A percentile compares a stretch with the other conserved stretches of the same genome.
Evolutionary conservation across 2,888 invertebrate genomes (phyloP).

Genomic region (Ichneumoninae sp.): DNA sequence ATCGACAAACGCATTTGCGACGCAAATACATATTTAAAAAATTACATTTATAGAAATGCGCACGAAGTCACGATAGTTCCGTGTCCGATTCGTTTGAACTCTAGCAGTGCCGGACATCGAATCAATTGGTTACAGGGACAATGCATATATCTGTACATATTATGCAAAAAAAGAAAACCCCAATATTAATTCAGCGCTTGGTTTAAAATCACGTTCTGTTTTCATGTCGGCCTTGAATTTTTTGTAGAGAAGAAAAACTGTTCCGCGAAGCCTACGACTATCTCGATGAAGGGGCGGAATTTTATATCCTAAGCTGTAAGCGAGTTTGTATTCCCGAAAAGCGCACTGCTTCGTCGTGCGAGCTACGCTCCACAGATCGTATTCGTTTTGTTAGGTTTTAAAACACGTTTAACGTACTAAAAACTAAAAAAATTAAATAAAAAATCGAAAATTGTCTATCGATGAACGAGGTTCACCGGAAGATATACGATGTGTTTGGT

Average conservation of each 20-base stretch:
- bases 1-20: slow-evolving; percentile 12
- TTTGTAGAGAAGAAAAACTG: slow-evolving; percentile 1
- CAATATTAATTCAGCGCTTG: not conserved
- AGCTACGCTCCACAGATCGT: slow-evolving; percentile 23
- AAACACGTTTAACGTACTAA: slow-evolving; percentile 42
- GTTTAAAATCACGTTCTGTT: not conserved
- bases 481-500: slow-evolving; percentile 38
- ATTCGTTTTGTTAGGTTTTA: slow-evolving; percentile 38
- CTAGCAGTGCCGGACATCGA: not conserved
- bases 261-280: slow-evolving; percentile 13
- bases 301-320: slow-evolving; percentile 15
- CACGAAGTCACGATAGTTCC: slow-evolving; percentile 43
- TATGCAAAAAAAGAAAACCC: slow-evolving; percentile 17
- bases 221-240: slow-evolving; percentile 33
- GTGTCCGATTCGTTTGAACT: slow-evolving; percentile 32
- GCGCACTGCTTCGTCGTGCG: slow-evolving; percentile 30
- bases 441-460: not conserved
- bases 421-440: slow-evolving; percentile 3
- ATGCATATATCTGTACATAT: slow-evolving; percentile 8
- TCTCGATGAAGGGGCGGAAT: not conserved
- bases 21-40: not conserved
- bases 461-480: slow-evolving; percentile 11
- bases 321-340: slow-evolving; percentile 15
- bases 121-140: slow-evolving; percentile 3
- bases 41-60: slow-evolving; percentile 29